Conservation (phyloP, 1,140 invertebrate species). For the Polypedilum pembai region DNA sequence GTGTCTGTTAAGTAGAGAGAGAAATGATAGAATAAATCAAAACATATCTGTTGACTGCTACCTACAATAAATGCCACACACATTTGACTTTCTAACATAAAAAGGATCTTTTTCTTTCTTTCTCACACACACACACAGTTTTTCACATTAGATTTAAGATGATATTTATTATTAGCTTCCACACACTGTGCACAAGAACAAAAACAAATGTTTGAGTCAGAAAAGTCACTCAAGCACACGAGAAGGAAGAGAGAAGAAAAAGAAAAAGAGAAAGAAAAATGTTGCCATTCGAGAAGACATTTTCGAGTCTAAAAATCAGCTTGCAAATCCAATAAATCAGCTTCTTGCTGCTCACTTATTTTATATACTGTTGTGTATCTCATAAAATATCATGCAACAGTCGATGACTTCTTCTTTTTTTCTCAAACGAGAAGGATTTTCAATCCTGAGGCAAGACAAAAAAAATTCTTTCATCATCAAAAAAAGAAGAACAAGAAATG, state of each 20-base stretch:
- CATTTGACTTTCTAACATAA: neutral
- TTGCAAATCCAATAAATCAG: constrained; percentile 27
- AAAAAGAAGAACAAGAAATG: too few species aligned
- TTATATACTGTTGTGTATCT: neutral
- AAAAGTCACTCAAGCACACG: neutral
- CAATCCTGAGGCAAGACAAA: neutral
- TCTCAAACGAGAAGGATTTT: neutral
- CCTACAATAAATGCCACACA: neutral
- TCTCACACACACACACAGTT: too few species aligned
- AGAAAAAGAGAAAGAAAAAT: neutral
- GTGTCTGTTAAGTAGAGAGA: too few species aligned
- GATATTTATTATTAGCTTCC: constrained; percentile 15
- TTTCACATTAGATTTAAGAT: neutral
- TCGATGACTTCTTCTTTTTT: neutral
- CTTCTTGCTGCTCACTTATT: neutral
- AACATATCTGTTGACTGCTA: constrained; percentile 12
- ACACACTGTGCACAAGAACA: neutral
- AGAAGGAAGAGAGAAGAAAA: neutral
- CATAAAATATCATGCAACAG: constrained; percentile 17
- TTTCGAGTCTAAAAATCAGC: neutral
- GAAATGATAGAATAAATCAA: neutral
- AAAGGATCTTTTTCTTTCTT: neutral
- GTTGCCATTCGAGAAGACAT: neutral
- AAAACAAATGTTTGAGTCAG: neutral
- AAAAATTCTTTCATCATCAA: constrained; percentile 2